Evolutionary conservation across 2,888 invertebrate species (phyloP).

Genomic region (Bellardia pandia): DNA sequence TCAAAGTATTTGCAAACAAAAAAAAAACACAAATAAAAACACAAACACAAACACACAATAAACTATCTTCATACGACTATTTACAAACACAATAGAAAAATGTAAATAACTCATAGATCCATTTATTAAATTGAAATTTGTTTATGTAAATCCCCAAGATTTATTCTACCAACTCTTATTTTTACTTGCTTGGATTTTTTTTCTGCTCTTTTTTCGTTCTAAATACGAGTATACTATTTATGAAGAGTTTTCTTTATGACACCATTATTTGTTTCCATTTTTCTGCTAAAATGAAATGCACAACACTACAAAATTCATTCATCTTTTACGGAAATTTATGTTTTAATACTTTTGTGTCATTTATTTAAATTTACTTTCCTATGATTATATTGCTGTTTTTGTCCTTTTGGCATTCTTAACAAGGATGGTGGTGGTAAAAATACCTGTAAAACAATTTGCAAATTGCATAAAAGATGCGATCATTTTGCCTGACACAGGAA

Average conservation of each 20-base stretch:
- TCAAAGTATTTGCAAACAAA: too few relatives aligned
- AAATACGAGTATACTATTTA: background rate
- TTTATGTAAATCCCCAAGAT: constrained; percentile 61
- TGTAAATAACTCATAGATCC: constrained; percentile 6
- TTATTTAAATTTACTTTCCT: constrained; percentile 59
- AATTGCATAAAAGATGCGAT: constrained; percentile 59
- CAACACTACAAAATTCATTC: constrained; percentile 5
- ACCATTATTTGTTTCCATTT: constrained; percentile 22
- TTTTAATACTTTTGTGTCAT: constrained; percentile 57
- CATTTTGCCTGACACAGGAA: constrained; percentile 11
- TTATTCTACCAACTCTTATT: constrained; percentile 42
- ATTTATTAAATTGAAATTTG: constrained; percentile 66
- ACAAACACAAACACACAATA: background rate
- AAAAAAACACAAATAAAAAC: too few relatives aligned
- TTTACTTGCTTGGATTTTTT: constrained; percentile 11
- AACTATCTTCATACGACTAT: background rate
- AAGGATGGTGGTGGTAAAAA: background rate
- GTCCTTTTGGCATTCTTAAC: constrained; percentile 7
- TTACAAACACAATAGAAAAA: background rate
- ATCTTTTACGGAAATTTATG: constrained; percentile 54
- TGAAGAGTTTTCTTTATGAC: background rate
- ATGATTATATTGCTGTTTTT: constrained; percentile 24
- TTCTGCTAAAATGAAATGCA: background rate
- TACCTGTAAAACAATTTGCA: constrained; percentile 62
- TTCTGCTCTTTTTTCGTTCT: background rate